Base-by-base conservation (phyloP, 2,888 invertebrate species). In the Marronus borbonicus region DNA sequence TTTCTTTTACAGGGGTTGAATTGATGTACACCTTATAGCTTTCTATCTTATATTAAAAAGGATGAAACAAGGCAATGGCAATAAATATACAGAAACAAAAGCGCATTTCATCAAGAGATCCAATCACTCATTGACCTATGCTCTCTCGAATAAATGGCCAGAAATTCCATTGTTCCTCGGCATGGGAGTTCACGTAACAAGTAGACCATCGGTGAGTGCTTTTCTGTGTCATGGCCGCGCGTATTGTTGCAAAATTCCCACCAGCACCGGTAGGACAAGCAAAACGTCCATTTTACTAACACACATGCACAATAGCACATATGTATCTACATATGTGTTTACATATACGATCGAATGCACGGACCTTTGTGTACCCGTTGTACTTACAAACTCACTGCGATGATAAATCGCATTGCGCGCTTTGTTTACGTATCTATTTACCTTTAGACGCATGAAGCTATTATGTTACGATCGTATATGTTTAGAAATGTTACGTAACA, bases 401-500 rank as follows among this genome's bases (percentile, higher is more conserved):
- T 69, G 69, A 52, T 69, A 69, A 50, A 69, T 69, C 50, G 52
- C 36, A 39, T 31, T 70, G 58, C 36, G 20, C 49, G 70, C 55
- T 55, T 70, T 70, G 55, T 70, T 70, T 70, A 58, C 70, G 70
- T 70, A 70, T 49, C 55, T 70, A 70, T 70, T 70, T 58, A 69
- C 58, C 50, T 70, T 70, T 58, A 36, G 70, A 58, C 70, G 55
- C 70, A 70, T 36, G 70, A 70, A 70, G 58, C 70, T 55, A 70
- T 70, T 70, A 70, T 70, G 39, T 36, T 55, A 58, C 55, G 12
- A 36, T 44, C 10, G 36, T 39, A 31, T 39, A 36, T 36, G 17
- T 70, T 70, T 70, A 70, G 4, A 44, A 24, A 68, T 58, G 36
- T 70, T 70, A 70, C 70, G 58, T 70, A 70, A 70, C 70, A 31